Evolutionary conservation across 2,113 vertebrate genomes (phyloP).

Genomic region (Aspiorhynchus laticeps): DNA sequence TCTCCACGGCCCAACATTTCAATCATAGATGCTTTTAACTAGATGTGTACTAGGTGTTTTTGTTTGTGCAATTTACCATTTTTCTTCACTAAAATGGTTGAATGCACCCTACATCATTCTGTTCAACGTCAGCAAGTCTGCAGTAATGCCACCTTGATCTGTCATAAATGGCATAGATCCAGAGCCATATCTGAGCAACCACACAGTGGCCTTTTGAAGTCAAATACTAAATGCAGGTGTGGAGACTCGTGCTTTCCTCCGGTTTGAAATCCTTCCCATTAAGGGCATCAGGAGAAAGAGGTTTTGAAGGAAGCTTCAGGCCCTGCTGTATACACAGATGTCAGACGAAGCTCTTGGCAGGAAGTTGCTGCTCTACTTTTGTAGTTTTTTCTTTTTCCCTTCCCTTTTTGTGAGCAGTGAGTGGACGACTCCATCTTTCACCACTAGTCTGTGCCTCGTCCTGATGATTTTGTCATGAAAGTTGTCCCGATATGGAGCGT

Average conservation of each 20-base stretch:
- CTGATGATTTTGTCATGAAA: slow-evolving; percentile 44
- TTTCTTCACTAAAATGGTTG: neutral
- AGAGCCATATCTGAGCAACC: slow-evolving; percentile 53
- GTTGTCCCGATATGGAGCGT: slow-evolving; percentile 53
- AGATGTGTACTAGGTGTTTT: slow-evolving; percentile 18
- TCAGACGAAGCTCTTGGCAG: slow-evolving; percentile 25
- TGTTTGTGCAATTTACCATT: slow-evolving; percentile 46
- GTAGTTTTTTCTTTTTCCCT: too few species aligned
- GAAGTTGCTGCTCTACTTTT: slow-evolving; percentile 10
- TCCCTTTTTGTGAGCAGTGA: slow-evolving; percentile 6
- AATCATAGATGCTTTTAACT: slow-evolving; percentile 5
- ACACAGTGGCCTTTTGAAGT: slow-evolving; percentile 63
- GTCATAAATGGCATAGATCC: slow-evolving; percentile 5
- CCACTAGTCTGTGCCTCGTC: slow-evolving; percentile 26
- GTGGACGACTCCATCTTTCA: neutral
- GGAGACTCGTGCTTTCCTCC: slow-evolving; percentile 16
- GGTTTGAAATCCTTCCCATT: slow-evolving; percentile 21
- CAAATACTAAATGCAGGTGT: slow-evolving; percentile 1
- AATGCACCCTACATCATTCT: neutral
- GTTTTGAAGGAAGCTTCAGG: slow-evolving; percentile 3
- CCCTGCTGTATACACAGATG: slow-evolving; percentile 46
- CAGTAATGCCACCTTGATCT: neutral
- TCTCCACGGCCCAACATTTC: slow-evolving; percentile 4
- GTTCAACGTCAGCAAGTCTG: neutral
- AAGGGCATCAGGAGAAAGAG: neutral